Evolutionary conservation across 2,113 vertebrate species (phyloP).

Genomic region (Calidris pygmaea): DNA sequence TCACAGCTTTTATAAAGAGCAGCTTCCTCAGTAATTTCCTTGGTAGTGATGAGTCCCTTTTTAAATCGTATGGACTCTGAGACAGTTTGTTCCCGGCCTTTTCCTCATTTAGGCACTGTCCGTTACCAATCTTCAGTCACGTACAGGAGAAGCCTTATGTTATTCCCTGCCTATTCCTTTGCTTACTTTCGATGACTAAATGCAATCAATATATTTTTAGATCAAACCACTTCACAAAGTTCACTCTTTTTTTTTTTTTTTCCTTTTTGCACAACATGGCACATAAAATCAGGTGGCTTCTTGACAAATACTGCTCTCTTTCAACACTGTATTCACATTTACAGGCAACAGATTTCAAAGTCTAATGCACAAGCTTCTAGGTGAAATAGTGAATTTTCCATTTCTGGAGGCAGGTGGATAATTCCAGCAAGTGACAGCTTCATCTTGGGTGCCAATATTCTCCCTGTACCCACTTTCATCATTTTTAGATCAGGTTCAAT

Average conservation of each 20-base stretch:
- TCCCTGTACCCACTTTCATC: conserved; percentile 35
- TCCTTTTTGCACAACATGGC: neutral
- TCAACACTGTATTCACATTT: neutral
- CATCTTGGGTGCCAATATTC: conserved; percentile 57
- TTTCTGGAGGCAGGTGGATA: conserved; percentile 44
- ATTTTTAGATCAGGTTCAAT: conserved; percentile 55
- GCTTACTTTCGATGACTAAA: neutral
- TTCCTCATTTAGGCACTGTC: neutral
- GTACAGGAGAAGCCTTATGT: neutral
- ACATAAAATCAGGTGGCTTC: neutral
- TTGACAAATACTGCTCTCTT: neutral
- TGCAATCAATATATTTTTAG: neutral
- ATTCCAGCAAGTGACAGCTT: conserved; percentile 55
- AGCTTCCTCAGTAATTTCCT: neutral
- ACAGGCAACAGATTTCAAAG: neutral
- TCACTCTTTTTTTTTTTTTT: neutral
- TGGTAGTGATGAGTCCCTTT: neutral
- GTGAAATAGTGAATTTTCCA: neutral
- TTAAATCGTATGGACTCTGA: neutral
- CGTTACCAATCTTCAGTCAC: neutral
- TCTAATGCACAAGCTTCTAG: neutral
- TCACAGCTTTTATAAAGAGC: neutral
- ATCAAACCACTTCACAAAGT: neutral
- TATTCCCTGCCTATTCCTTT: neutral
- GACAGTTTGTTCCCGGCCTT: neutral